Base-by-base conservation (phyloP, 2,888 invertebrate species). In the Hoplodrina blanda region DNA sequence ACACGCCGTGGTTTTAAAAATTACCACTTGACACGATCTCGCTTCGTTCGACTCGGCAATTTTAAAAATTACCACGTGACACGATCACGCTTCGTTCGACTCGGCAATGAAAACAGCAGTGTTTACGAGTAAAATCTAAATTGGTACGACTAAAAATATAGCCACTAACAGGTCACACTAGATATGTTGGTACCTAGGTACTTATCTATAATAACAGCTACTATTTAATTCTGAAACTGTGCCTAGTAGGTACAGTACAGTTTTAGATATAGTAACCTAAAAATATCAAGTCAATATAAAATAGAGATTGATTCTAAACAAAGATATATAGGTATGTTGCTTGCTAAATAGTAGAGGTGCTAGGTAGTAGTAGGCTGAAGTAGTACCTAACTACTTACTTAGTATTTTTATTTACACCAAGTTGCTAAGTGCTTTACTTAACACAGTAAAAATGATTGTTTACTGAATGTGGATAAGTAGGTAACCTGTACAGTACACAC, bases 101-200 rank as follows among this genome's bases (percentile, higher is more conserved):
- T 57, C 55, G 76, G 65, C 62, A 75, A 69, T 78, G 80, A 80
- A 69, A 75, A 62, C 53, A 25, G 30, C 60, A 41, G 62, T 63
- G 81, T 77, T 75, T 69, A 69, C 76, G 57, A 57, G 53, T 63
- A 59, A 17, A 63, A 54, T 76, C 80, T 78, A 78, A 60, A 56
- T 78, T 62, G 8, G 80, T 60, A 19, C 50, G 49, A 54, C 76
- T 78, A 80, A 78, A 80, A 78, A 77, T 79, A 77, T 44, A 17
- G 5, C 15, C 52, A 74, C 25, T n/a, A 7, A 57, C 50, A 57
- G 63, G 52, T 53, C 62, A 59, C 50, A 25, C n/a, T 7, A 46
- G 44, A 13, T 44, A 37, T 37, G 44, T 44, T 44, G 15, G 15
- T 44, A 44, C 44, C 46, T 46, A 46, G 46, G 17, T 17, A 46